A percentile compares a stretch with the other conserved stretches of the same genome.
phyloP scores from a whole-genome alignment of 2,888 invertebrate species.

The Sarcophaga caerulescens region DNA sequence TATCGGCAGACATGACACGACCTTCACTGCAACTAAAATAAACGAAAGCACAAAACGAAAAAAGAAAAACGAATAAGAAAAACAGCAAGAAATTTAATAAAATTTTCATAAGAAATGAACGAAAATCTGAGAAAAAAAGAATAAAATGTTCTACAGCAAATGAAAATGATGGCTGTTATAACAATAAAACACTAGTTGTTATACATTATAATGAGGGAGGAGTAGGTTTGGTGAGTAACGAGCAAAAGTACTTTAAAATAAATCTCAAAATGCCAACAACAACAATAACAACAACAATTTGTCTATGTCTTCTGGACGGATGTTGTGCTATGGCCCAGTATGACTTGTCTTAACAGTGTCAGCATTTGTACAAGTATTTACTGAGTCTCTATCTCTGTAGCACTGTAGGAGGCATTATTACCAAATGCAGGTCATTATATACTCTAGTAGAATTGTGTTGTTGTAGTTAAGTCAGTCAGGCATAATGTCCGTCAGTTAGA shows the following conservation, averaged over 20 bases:
- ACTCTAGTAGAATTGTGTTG: too few species aligned
- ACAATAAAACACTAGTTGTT: too few species aligned
- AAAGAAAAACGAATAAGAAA: neutral
- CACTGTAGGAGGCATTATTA: neutral
- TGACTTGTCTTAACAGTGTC: too few species aligned
- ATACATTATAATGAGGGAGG: neutral
- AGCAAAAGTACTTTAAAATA: neutral
- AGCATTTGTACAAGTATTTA: too few species aligned
- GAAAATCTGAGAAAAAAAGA: too few species aligned
- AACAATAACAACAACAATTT: conserved; percentile 25
- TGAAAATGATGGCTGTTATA: too few species aligned
- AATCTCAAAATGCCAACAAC: neutral
- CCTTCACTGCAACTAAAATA: conserved; percentile 93
- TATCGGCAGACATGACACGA: conserved; percentile 93
- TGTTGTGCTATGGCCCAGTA: too few species aligned
- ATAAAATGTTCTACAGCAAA: too few species aligned
- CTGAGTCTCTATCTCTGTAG: neutral
- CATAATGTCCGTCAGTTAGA: too few species aligned
- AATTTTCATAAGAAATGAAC: neutral
- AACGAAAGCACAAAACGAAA: conserved; percentile 81
- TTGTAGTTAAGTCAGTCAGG: too few species aligned
- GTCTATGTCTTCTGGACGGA: neutral
- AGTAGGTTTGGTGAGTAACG: neutral
- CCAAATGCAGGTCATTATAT: too few species aligned
- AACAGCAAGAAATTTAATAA: neutral